Base-by-base conservation (phyloP, 2,113 vertebrate species). In the Microtus oregoni region DNA sequence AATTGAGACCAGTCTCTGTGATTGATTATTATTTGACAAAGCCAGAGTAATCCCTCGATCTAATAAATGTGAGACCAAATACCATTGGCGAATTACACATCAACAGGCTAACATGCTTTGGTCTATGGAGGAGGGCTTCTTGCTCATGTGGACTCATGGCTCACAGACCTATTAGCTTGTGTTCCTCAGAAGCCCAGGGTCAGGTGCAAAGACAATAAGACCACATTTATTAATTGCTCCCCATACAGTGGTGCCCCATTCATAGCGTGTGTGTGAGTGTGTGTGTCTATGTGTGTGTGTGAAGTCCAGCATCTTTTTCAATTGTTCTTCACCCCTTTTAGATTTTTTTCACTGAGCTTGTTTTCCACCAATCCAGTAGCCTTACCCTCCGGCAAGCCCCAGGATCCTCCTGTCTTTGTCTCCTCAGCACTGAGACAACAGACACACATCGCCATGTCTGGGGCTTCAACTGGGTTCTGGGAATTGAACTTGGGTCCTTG, bases 31-130 rank as follows among this genome's bases (percentile, higher is more conserved):
- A 79, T 81, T 95, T 79, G 52, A 61, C 55, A 72, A 91, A 95
- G 52, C 28, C 30, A 85, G 55, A 41, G 28, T 26, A 75, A 95
- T 67, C 65, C n/a, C 28, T 87, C 41, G 0, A 1, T 38, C 50
- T 89, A 83, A 55, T 38, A 85, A 86, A 50, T 32, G 44, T 41
- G 92, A 96, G 63, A 44, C 81, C 83, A 75, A 91, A 47, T 2
- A 11, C 55, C 47, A 77, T 82, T 24, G 70, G n/a, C 20, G n/a
- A 65, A 79, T 93, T 81, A 63, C 91, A 63, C 24, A n/a, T 77
- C 70, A 79, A 0, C 28, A 52, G 72, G 61, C 38, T 88, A 14
- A 41, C 70, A 55, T 82, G 81, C 81, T 93, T 65, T 14, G 19
- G 61, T 68, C 90, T 38, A 12, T 30, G 30, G 88, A 70, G 28